Evolutionary conservation across 1,140 invertebrate species (phyloP), one percentile per base, ranked within the genome.

Genomic region (Homarus americanus): DNA sequence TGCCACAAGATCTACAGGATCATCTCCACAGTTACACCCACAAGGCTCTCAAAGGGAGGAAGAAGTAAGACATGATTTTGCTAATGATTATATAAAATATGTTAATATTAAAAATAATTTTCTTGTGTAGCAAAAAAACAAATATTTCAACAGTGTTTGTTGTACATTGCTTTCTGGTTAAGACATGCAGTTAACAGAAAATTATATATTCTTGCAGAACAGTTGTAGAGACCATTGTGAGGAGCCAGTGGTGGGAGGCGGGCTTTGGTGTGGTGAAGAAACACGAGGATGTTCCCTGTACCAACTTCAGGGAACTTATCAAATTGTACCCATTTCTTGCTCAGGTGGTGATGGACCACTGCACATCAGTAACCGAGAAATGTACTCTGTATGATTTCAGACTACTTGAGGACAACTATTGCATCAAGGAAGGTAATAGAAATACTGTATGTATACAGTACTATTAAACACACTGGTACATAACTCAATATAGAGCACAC

Each of bases 31-130:
- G 12, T 1, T 34, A 78, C 17, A 76, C 75, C 3, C 84, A 87
- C 32, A 76, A 78, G 44, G 75, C 75, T n/a, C 12, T 87, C 28
- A 78, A 63, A 38, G 53, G 58, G 36, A 58, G 58, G 20, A 87
- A 87, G 2, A 78, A 36, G 84, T 87, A 87, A 87, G 84, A 24
- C 40, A n/a, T n/a, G n/a, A n/a, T n/a, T n/a, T n/a, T n/a, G n/a
- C n/a, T n/a, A n/a, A n/a, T n/a, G n/a, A n/a, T n/a, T n/a, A n/a
- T n/a, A n/a, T n/a, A n/a, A n/a, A n/a, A n/a, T n/a, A n/a, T n/a
- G n/a, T n/a, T n/a, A n/a, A n/a, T n/a, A n/a, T n/a, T n/a, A n/a
- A n/a, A n/a, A n/a, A n/a, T n/a, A n/a, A n/a, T n/a, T n/a, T n/a
- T n/a, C n/a, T n/a, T n/a, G n/a, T n/a, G n/a, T n/a, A n/a, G n/a